Evolutionary conservation across 35 echinoderm and acorn worm species (phyloP), one percentile per base, ranked within the genome.

Genomic region (Acanthaster planci): DNA sequence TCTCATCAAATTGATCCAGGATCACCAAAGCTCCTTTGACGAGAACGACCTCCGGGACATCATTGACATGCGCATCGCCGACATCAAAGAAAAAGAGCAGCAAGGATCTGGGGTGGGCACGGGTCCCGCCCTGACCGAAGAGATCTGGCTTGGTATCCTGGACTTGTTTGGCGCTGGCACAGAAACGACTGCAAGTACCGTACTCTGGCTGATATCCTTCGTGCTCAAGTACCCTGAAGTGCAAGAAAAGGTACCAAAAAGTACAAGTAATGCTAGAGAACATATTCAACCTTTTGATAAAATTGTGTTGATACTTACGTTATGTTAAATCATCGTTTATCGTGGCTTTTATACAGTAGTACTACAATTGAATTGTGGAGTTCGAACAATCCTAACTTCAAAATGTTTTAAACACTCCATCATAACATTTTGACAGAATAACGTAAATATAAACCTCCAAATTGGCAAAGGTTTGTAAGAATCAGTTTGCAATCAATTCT

Each of bases 101-200:
- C 21, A 16, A 21, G 39, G 47, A 2, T 30, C n/a, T 14, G 14
- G 16, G 7, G 51, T 10, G 12, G 15, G 18, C 5, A 9, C 8
- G 51, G n/a, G 47, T 35, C 2, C 18, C 40, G 7, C 15, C 40
- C 9, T 10, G 0, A 15, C n/a, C 5, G 22, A 68, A 10, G 5
- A 37, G 1, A 78, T 82, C 15, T 84, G 79, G 85, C 21, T 85
- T n/a, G 1, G 59, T 26, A 38, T 88, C 40, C 38, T 84, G 30
- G 80, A 78, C 39, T 30, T 92, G 12, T 92, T 92, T 64, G 38
- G 80, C 57, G 90, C 90, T 40, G 90, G 90, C 16, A 92, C 90
- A 0, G 90, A 92, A 27, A 92, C 85, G 9, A 88, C 90, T 0
- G 77, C 90, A 0, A 87, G 88, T 38, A 88, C 90, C 15, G 40